A percentile compares a stretch with the other conserved stretches of the same genome.
phyloP scores from a whole-genome alignment of 1,140 invertebrate species.

The Araneus ventricosus region DNA sequence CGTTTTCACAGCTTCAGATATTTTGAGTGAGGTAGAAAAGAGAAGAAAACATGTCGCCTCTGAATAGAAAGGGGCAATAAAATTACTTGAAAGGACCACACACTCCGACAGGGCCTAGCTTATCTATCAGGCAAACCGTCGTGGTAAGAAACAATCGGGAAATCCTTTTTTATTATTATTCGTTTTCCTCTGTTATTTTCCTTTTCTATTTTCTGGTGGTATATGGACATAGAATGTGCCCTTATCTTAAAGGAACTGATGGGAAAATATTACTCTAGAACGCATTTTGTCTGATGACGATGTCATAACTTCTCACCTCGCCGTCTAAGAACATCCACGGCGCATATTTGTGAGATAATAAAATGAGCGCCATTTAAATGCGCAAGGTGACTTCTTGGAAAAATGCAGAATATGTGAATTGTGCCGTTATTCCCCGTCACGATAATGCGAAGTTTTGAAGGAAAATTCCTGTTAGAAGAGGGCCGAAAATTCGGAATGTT shows the following conservation, averaged over 20 bases:
- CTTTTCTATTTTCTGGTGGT: background rate
- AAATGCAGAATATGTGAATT: too few species aligned
- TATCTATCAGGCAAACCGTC: background rate
- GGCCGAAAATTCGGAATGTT: too few species aligned
- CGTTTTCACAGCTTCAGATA: background rate
- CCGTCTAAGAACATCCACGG: background rate
- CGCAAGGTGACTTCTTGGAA: background rate
- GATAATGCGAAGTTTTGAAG: too few species aligned
- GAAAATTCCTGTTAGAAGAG: too few species aligned
- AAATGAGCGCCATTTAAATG: background rate
- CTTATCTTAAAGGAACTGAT: background rate
- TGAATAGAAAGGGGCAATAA: background rate
- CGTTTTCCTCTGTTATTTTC: background rate
- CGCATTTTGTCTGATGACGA: background rate
- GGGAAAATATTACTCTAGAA: background rate
- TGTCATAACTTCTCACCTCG: slow-evolving; percentile 14
- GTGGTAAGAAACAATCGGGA: background rate
- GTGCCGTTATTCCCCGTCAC: too few species aligned
- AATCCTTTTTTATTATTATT: too few species aligned
- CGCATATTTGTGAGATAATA: background rate
- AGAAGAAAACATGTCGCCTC: background rate
- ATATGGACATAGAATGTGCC: background rate
- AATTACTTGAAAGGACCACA: background rate
- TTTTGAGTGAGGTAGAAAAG: background rate
- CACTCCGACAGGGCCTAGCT: background rate